A percentile compares a stretch with the other conserved stretches of the same genome.
phyloP scores from a whole-genome alignment of 2,113 vertebrate genomes.

The Psittacus erithacus region DNA sequence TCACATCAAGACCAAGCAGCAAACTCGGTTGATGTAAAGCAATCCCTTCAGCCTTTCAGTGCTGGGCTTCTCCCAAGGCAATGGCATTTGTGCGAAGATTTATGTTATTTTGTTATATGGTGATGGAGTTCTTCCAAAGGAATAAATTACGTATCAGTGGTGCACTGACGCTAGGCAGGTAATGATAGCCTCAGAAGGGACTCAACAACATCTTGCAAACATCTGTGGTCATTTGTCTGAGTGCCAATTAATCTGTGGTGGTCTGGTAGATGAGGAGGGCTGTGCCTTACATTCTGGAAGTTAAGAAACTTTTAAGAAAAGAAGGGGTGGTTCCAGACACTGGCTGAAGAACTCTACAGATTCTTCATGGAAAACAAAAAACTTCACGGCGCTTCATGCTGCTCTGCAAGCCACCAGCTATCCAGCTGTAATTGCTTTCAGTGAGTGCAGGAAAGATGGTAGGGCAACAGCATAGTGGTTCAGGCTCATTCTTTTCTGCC shows the following conservation, averaged over 20 bases:
- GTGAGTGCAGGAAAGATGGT: background rate
- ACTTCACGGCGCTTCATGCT: background rate
- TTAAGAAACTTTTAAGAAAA: background rate
- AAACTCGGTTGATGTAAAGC: background rate
- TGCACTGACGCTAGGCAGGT: conserved; percentile 47
- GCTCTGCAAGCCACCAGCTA: background rate
- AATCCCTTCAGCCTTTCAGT: conserved; percentile 36
- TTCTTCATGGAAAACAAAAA: background rate
- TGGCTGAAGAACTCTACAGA: background rate
- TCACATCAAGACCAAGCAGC: conserved; percentile 14
- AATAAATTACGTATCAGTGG: conserved; percentile 60
- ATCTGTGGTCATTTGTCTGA: conserved; percentile 42
- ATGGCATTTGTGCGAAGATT: conserved; percentile 60
- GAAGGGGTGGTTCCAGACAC: background rate
- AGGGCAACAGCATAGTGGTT: background rate
- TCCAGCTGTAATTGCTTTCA: background rate
- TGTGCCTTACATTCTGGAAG: background rate
- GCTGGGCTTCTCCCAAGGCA: conserved; percentile 55
- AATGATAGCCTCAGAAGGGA: conserved; percentile 49
- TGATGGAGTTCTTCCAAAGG: conserved; percentile 55
- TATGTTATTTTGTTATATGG: conserved; percentile 48
- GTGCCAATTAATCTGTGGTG: conserved; percentile 32
- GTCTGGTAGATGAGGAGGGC: background rate
- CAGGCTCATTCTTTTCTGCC: background rate
- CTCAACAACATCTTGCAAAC: conserved; percentile 51